Evolutionary conservation across 2,797 vertebrate genomes (phyloP).

Genomic region (Gila robusta): DNA sequence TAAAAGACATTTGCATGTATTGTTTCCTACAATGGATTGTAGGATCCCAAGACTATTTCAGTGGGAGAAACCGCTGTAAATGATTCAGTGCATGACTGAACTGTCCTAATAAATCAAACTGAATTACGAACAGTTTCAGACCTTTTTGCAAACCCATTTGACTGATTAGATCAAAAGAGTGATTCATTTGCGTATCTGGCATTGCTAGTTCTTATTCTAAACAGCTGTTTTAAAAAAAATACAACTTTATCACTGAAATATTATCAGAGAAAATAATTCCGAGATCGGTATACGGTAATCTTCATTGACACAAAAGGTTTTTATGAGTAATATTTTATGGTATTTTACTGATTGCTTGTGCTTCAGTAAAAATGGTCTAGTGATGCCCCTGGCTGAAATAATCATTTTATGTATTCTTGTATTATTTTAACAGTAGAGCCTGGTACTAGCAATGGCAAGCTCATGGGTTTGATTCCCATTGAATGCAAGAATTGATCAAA

Average conservation of each 20-base stretch:
- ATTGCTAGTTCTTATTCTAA: neutral
- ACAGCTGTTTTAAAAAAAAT: neutral
- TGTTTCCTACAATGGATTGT: too few relatives aligned
- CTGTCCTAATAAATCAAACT: neutral
- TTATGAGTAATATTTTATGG: neutral
- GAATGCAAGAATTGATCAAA: neutral
- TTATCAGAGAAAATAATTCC: neutral
- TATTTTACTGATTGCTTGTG: neutral
- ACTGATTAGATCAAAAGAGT: neutral
- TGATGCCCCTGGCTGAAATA: neutral
- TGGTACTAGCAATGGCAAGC: neutral
- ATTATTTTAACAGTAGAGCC: neutral
- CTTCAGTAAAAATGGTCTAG: neutral
- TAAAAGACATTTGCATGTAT: neutral
- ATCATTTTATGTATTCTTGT: neutral
- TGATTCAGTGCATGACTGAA: neutral
- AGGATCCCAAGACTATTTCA: neutral
- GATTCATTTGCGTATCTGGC: neutral
- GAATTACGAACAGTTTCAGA: neutral
- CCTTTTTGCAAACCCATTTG: neutral
- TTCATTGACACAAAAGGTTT: neutral
- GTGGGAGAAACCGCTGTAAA: neutral
- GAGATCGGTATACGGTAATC: neutral
- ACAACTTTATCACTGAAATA: neutral
- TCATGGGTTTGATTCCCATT: neutral